phyloP scores from a whole-genome alignment of 2,113 vertebrate species.

The Parotia lawesii region DNA sequence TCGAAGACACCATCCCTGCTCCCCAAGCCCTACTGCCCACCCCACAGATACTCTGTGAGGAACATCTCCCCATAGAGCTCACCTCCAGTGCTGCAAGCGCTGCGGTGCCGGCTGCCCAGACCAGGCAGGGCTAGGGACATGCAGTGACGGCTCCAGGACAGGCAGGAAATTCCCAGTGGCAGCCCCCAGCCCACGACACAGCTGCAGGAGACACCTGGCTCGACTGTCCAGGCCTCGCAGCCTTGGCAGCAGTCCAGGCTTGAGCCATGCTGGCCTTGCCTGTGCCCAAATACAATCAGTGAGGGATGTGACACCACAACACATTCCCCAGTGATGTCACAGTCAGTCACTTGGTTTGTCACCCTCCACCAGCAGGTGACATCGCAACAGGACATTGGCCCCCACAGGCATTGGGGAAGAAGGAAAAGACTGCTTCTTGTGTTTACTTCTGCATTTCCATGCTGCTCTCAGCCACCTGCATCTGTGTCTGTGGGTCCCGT shows the following conservation, averaged over 20 bases:
- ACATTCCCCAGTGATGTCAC: no score
- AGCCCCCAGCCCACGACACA: background rate
- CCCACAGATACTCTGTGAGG: no score
- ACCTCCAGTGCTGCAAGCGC: background rate
- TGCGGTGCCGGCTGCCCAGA: rapidly evolving
- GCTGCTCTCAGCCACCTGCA: background rate
- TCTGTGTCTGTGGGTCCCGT: background rate
- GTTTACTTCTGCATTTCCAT: background rate
- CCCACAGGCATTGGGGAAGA: background rate
- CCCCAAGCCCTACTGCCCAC: rapidly evolving
- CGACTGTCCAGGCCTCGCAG: rapidly evolving
- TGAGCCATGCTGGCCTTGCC: background rate
- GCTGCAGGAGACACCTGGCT: background rate
- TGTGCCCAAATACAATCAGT: rapidly evolving
- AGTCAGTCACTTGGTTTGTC: background rate
- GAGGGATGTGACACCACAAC: background rate
- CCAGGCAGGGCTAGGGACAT: background rate
- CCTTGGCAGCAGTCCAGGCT: no score
- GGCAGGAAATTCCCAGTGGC: background rate
- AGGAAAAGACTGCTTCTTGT: background rate
- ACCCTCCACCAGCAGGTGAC: background rate
- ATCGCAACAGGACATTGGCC: background rate
- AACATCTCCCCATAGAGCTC: rapidly evolving
- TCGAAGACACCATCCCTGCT: background rate
- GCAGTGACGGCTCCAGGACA: rapidly evolving